Percentiles rank a stretch among this genome's conserved stretches.
phyloP scores from a whole-genome alignment of 1,140 invertebrate species.

The Intoshia linei region DNA sequence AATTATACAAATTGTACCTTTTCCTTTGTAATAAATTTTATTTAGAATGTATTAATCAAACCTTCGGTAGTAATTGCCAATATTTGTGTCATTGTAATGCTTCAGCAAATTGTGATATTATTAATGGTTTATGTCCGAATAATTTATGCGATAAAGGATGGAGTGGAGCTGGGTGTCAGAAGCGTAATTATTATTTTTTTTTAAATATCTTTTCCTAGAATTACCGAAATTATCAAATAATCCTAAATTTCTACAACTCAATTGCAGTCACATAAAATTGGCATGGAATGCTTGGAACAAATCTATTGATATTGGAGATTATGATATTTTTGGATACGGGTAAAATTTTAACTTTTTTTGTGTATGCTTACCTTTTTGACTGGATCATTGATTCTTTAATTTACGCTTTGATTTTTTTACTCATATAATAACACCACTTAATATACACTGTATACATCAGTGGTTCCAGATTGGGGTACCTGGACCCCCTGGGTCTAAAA shows the following conservation, averaged over 20 bases:
- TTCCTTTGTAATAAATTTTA: no score
- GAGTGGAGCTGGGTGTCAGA: conserved; percentile 8
- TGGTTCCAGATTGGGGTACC: no score
- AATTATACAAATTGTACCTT: background rate
- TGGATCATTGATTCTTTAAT: no score
- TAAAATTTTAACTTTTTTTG: background rate
- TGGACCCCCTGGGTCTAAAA: no score
- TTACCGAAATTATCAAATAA: conserved; percentile 1
- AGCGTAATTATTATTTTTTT: conserved; percentile 3
- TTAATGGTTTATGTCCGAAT: conserved; percentile 3
- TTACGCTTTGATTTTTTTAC: no score
- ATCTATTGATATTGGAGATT: conserved; percentile 3
- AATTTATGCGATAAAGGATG: conserved; percentile 5
- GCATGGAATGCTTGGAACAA: conserved; percentile 1
- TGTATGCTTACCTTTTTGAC: no score
- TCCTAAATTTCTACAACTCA: conserved; percentile 3
- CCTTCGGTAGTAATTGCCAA: conserved; percentile 4
- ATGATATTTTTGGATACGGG: background rate
- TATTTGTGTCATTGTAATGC: conserved; percentile 2
- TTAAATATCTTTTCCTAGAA: background rate
- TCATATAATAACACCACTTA: no score
- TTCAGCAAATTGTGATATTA: conserved; percentile 1
- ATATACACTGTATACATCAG: no score
- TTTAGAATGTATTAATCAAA: conserved; percentile 1
- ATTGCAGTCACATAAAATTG: conserved; percentile 1